Evolutionary conservation across 2,888 invertebrate species (phyloP), one percentile per base, ranked within the genome.

Genomic region (Embidobia sp.): DNA sequence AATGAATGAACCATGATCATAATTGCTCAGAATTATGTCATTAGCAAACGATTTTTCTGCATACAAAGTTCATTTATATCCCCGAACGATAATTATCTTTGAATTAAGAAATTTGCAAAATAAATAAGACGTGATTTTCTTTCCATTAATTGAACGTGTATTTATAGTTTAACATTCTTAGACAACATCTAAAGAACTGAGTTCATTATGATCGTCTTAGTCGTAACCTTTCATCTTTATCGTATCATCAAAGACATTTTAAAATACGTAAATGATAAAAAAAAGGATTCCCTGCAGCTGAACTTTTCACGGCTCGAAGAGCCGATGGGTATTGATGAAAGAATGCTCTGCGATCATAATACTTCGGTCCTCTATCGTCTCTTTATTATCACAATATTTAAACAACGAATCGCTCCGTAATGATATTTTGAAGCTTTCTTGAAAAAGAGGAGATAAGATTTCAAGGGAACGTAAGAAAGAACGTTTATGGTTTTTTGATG

Each of bases 181-280:
- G 18, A 57, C 29, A 57, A 44, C 42, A 33, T 55, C 31, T 29
- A 31, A 19, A 44, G 22, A 40, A n/a, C 8, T 33, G 13, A 59
- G 15, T 59, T 59, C 46, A 26, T 59, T 59, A 59, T 35, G 57
- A 46, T 44, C 40, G 35, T 35, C 35, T 29, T 4, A 29, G 33
- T 64, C 64, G 49, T 57, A 73, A 64, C 57, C 31, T 64, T 64
- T 64, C 64, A 57, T 48, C 42, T 57, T 49, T 49, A 49, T 61
- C 70, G 70, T 51, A 51, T 40, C 49, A n/a, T 46, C 48, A 48
- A 48, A 72, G 63, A 49, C 48, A 19, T 46, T 53, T 53, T 27
- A 15, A 70, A 61, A 72, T 55, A 37, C 29, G 37, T 55, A 40
- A 72, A 63, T 53, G 40, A 55, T 40, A 40, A 55, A 61, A 63